phyloP scores from a whole-genome alignment of 2,888 invertebrate species.

The Eilema caniola region DNA sequence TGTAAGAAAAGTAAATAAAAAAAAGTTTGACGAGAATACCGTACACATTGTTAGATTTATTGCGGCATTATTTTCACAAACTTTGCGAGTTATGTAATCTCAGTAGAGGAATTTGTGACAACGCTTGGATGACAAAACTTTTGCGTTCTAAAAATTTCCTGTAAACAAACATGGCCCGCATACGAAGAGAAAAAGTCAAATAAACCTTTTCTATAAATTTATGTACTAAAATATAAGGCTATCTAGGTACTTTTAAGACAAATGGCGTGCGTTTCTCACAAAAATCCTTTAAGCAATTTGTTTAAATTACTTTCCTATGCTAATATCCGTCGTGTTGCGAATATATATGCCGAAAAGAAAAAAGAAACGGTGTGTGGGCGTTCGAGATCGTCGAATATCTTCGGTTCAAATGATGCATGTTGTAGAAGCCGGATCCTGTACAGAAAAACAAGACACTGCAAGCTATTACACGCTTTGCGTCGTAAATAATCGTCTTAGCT shows the following conservation, averaged over 20 bases:
- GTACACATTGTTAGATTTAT: slow-evolving; percentile 66
- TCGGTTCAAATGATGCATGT: slow-evolving; percentile 76
- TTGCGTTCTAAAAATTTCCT: slow-evolving; percentile 51
- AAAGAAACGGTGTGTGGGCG: slow-evolving; percentile 65
- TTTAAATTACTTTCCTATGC: slow-evolving; percentile 84
- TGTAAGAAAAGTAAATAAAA: slow-evolving; percentile 67
- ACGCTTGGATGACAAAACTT: slow-evolving; percentile 59
- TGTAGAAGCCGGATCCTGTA: slow-evolving; percentile 66
- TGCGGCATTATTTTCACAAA: slow-evolving; percentile 62
- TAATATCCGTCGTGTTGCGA: slow-evolving; percentile 77
- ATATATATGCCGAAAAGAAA: slow-evolving; percentile 68
- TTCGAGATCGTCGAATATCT: slow-evolving; percentile 67
- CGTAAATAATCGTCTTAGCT: slow-evolving; percentile 83
- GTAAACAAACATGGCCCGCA: slow-evolving; percentile 51
- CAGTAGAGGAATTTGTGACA: slow-evolving; percentile 59
- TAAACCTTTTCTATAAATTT: slow-evolving; percentile 44
- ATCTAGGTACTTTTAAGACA: slow-evolving; percentile 64
- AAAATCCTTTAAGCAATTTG: slow-evolving; percentile 82
- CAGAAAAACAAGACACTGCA: slow-evolving; percentile 77
- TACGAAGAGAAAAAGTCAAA: slow-evolving; percentile 54
- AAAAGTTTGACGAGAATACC: slow-evolving; percentile 63
- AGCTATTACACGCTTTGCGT: slow-evolving; percentile 80
- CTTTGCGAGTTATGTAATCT: slow-evolving; percentile 65
- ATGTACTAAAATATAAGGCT: slow-evolving; percentile 58
- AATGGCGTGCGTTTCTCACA: slow-evolving; percentile 72